Base-by-base conservation (phyloP, 2,113 vertebrate species). In the Bolborhynchus lineola region DNA sequence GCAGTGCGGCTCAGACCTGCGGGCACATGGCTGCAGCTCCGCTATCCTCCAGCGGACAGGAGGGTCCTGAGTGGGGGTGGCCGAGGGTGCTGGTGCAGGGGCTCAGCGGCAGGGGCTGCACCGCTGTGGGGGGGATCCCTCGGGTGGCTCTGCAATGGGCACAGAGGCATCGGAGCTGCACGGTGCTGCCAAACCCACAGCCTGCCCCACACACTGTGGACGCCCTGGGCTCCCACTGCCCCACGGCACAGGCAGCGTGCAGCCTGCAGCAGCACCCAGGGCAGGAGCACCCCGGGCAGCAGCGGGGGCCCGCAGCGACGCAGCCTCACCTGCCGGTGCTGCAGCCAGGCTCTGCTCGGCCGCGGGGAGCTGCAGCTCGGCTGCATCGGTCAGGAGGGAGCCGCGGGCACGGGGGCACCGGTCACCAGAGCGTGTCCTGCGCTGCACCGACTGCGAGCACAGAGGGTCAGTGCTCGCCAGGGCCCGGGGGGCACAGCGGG, bases 391-490 rank as follows among this genome's bases (percentile, higher is more conserved):
- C 42, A 97, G 97, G 4, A 98, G 98, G 62, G 98, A 98, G 69
- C 98, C 98, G 31, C 98, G 96, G 50, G 98, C 97, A 16, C 98
- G 98, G 25, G 98, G 95, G 53, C 98, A 98, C 7, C 99, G 98
- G 46, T 99, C 99, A 24, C 99, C 98, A 16, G 99, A 99, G 93
- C 98, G 98, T 60, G 98, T 99, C 86, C 98, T 97, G 46, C 98
- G 98, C 49, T 98, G 98, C 75, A 99, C 96, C 5, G 98, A 97
- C 98, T 99, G 80, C 11, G 60, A 55, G 20, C 2, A 26, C 24
- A 4, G 41, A 42, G 42, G 20, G 29, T 47, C 80, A 78, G 77
- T 0, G 7, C 11, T 37, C 1, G 2, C 52, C 29, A 55, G 53
- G 29, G 18, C 7, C 29, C 18, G 16, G 29, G 53, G 29, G 53